Evolutionary conservation across 2,113 vertebrate genomes (phyloP).

Genomic region (Xiphias gladius): DNA sequence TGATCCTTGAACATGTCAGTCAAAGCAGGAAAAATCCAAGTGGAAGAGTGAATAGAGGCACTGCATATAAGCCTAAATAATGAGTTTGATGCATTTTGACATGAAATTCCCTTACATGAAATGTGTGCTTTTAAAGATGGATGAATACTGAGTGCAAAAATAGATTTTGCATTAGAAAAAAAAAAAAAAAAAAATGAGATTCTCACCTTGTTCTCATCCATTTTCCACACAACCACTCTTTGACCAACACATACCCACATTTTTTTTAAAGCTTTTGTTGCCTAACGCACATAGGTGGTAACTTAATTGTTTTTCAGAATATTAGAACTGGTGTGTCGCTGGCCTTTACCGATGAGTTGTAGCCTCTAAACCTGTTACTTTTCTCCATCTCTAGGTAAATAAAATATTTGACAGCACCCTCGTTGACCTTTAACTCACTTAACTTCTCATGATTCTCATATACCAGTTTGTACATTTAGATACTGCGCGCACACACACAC

Average conservation of each 20-base stretch:
- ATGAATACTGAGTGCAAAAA: slow-evolving; percentile 81
- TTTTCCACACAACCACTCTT: slow-evolving; percentile 40
- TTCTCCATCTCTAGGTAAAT: slow-evolving; percentile 33
- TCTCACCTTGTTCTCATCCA: slow-evolving; percentile 70
- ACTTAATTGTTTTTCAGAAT: slow-evolving; percentile 13
- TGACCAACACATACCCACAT: slow-evolving; percentile 24
- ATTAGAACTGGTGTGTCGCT: slow-evolving; percentile 2
- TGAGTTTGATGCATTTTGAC: slow-evolving; percentile 39
- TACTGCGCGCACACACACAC: slow-evolving; percentile 14
- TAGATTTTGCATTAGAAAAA: slow-evolving; percentile 80
- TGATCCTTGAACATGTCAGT: background rate
- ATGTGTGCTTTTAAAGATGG: slow-evolving; percentile 70
- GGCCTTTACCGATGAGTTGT: slow-evolving; percentile 27
- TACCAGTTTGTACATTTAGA: slow-evolving; percentile 37
- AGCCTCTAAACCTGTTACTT: slow-evolving; percentile 30
- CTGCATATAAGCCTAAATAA: slow-evolving; percentile 25
- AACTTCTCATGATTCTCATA: background rate
- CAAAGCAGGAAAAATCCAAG: background rate
- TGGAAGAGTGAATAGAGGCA: slow-evolving; percentile 19
- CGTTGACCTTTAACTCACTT: slow-evolving; percentile 41
- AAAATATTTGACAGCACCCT: slow-evolving; percentile 42
- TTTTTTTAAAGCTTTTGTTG: slow-evolving; percentile 69
- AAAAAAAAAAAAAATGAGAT: slow-evolving; percentile 79
- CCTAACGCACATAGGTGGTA: slow-evolving; percentile 56
- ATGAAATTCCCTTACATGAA: slow-evolving; percentile 69